Base-by-base conservation (phyloP, 2,888 invertebrate species). In the Ceramica pisi region DNA sequence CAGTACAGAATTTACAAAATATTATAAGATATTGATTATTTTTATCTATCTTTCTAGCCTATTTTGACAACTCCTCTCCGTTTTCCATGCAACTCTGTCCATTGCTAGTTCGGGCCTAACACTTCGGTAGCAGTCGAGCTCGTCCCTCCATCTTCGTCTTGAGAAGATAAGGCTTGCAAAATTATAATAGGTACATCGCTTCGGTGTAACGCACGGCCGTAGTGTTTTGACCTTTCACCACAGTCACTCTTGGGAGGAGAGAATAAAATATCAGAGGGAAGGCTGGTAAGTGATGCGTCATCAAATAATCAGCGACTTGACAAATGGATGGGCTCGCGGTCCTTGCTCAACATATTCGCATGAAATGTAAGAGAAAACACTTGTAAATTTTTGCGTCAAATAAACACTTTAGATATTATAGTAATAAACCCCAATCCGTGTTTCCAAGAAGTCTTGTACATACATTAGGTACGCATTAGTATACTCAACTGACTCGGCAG, bases 181-280 rank as follows among this genome's bases (percentile, higher is more conserved):
- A 41, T 41, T 10, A 46, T 16, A 16, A 16, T 31, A 31, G 6
- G 6, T 19, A 6, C 5, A 7, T 46, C 31, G n/a, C 55, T 9
- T 31, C 83, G 81, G 91, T 92, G 90, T 90, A 73, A 91, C n/a
- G 74, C 16, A 23, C 69, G 10, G 50, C 65, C 71, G 48, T 65
- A 83, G 84, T 86, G 81, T 88, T 89, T 85, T 87, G 89, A 89
- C 90, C 91, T 89, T 87, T 86, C 86, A 71, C 88, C 87, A 77
- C 86, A 84, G 75, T 82, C 83, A 78, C 84, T 86, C 83, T 64
- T 70, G 80, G 74, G 84, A 81, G 84, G 79, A 73, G 66, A 64
- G 88, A 91, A 92, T 92, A 92, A 91, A 92, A 92, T 88, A 92
- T 92, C 89, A 91, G 80, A 88, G 66, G 71, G 82, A 66, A 75